These are phyloP conservation scores for Verasper variegatus DNA, from an alignment of 2,113 vertebrate genomes.

Conservation along the genomic window DNA sequence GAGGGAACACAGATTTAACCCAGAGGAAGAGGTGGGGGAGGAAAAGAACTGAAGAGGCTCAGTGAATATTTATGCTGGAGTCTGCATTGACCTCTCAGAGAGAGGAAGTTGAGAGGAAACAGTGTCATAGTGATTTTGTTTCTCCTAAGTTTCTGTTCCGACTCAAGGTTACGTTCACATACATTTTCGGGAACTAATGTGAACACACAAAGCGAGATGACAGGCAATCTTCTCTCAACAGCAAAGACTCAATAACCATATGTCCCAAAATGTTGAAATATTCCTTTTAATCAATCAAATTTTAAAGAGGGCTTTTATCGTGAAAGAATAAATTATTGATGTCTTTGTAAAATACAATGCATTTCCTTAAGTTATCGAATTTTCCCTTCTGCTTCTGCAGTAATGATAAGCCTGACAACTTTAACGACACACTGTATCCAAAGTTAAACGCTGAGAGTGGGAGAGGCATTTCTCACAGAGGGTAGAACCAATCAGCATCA, in stretches of 20 bases:
- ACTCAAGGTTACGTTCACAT: too few species aligned
- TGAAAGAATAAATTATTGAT: neutral
- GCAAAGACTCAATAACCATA: neutral
- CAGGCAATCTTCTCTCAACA: too few species aligned
- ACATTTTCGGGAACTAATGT: too few species aligned
- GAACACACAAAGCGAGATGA: too few species aligned
- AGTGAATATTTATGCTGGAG: conserved; percentile 1
- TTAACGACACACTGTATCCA: neutral
- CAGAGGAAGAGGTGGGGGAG: neutral
- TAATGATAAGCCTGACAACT: neutral
- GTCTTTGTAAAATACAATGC: too few species aligned
- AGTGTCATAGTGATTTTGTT: neutral
- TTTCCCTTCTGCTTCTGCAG: neutral
- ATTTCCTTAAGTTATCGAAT: neutral
- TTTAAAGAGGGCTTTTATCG: neutral
- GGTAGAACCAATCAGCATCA: conserved; percentile 2
- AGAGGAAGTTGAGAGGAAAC: neutral
- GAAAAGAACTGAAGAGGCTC: neutral
- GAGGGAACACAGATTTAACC: neutral
- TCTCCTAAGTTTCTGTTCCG: too few species aligned
- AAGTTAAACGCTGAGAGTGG: conserved; percentile 2
- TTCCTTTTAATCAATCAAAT: neutral
- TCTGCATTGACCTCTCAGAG: neutral
- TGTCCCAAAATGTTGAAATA: too few species aligned
- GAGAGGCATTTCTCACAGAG: neutral